Evolutionary conservation across 2,797 vertebrate genomes (phyloP), one percentile per base, ranked within the genome.

Genomic region (Chaetodon trifasciatus): DNA sequence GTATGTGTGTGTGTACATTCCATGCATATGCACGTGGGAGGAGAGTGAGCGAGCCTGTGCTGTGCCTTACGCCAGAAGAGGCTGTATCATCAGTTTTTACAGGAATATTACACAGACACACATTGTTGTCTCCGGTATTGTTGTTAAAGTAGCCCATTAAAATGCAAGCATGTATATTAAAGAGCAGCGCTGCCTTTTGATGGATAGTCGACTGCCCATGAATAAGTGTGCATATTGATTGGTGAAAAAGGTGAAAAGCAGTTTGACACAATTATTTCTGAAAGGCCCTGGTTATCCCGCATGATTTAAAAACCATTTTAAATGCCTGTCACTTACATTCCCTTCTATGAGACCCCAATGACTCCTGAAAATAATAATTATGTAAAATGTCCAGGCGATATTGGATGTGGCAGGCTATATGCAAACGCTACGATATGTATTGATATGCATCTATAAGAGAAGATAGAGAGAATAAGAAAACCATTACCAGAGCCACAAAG

Each of bases 151-250:
- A 95, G 92, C 87, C 94, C 93, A 95, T 94, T 94, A 96, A 95
- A 96, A 96, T 95, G 95, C 95, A 95, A 94, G 93, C 92, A 95
- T 94, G 94, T 95, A 96, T 95, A 96, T 96, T 95, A 96, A 96
- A 96, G 94, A 94, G 93, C 94, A 95, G 89, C 76, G 68, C 82
- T 70, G 89, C 90, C 88, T 93, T 94, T 94, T 95, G 95, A 95
- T 93, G 92, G 93, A 94, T 93, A 74, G 93, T 90, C 91, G 82
- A 92, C 88, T 65, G 88, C 91, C 95, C 86, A 88, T 96, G 95
- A 96, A 96, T 95, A 93, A 91, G 94, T 92, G 90, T 89, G 95
- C 94, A 96, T 96, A 95, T 92, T 96, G 95, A 96, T 96, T 95
- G 93, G 94, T 90, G 24, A 92, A 95, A 95, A 95, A 95, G 95